These are phyloP conservation scores for Delia radicum DNA, from an alignment of 1,140 invertebrate species.

Conservation along the genomic window DNA sequence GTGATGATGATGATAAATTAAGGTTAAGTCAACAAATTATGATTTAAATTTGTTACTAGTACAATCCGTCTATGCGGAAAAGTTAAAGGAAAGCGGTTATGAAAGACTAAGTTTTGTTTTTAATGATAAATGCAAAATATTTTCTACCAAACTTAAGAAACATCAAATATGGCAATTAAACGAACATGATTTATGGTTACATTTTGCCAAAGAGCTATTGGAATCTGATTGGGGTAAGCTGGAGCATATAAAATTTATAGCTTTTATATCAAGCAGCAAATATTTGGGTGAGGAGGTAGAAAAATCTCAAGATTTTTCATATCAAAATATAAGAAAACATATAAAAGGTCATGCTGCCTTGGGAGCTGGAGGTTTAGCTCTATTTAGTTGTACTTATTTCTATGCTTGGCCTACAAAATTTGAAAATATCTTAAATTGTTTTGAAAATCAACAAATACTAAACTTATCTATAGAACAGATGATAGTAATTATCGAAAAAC, in stretches of 20 bases:
- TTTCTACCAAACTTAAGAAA: constrained; percentile 70
- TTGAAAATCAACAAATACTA: constrained; percentile 61
- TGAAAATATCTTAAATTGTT: constrained; percentile 66
- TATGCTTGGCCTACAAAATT: constrained; percentile 81
- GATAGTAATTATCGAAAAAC: constrained; percentile 86
- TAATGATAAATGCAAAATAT: constrained; percentile 65
- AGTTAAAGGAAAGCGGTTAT: constrained; percentile 78
- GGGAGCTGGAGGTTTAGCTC: constrained; percentile 84
- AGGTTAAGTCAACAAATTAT: constrained; percentile 73
- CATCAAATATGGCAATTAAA: constrained; percentile 71
- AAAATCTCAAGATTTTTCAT: constrained; percentile 63
- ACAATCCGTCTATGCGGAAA: constrained; percentile 85
- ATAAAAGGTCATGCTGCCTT: constrained; percentile 84
- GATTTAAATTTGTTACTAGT: constrained; percentile 76
- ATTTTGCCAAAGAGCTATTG: constrained; percentile 80
- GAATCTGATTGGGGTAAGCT: constrained; percentile 62
- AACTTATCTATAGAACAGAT: constrained; percentile 75
- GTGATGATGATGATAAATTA: too few species aligned
- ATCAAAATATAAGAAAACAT: constrained; percentile 72
- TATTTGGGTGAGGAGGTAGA: constrained; percentile 66
- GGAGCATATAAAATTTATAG: constrained; percentile 74
- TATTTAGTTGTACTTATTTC: constrained; percentile 87
- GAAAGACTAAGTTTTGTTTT: constrained; percentile 77
- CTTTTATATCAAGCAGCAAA: constrained; percentile 84
- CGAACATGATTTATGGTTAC: constrained; percentile 80